Base-by-base conservation (phyloP, 2,113 vertebrate species). In the Catagonus wagneri region DNA sequence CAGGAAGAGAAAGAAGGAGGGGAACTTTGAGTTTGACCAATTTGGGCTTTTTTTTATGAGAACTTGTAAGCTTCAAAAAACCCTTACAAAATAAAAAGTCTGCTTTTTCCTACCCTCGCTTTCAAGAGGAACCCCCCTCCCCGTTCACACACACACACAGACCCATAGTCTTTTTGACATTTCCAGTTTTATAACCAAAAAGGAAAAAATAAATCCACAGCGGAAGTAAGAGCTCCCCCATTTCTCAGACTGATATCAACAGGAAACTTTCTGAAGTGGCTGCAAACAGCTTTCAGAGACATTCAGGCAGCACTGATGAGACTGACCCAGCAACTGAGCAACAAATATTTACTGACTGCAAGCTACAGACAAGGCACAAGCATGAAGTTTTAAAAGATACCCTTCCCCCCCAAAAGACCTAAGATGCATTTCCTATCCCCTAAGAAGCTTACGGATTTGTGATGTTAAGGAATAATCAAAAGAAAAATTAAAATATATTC, bases 1-100 rank as follows among this genome's bases (percentile, higher is more conserved):
- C 97, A 97, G 76, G 60, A 97, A 44, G 93, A 93, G 68, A 95
- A 94, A 93, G 78, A 74, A 96, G 92, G 92, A 90, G 85, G 94
- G 92, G 75, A 95, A 92, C 93, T 89, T 97, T 85, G 96, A 97
- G 91, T 96, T 95, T 25, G 44, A 95, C 83, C 96, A 96, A 96
- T 95, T 95, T 97, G 83, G 79, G 93, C 94, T 85, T 89, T 97
- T 93, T 69, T 74, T 79, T 16, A 69, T 90, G 60, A 93, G 89
- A 91, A 94, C 87, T 76, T 93, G 89, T 94, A 95, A 93, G 95
- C 95, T 95, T 96, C 80, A 76, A 96, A 95, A 93, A 90, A 81
- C 25, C 65, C 91, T 96, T 71, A 94, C 89, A 96, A 96, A 95
- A 97, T 97, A 83, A 95, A 91, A 96, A 56, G 56, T 39, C 84